Evolutionary conservation across 2,113 vertebrate genomes (phyloP).

Genomic region (Zosterops japonicus): DNA sequence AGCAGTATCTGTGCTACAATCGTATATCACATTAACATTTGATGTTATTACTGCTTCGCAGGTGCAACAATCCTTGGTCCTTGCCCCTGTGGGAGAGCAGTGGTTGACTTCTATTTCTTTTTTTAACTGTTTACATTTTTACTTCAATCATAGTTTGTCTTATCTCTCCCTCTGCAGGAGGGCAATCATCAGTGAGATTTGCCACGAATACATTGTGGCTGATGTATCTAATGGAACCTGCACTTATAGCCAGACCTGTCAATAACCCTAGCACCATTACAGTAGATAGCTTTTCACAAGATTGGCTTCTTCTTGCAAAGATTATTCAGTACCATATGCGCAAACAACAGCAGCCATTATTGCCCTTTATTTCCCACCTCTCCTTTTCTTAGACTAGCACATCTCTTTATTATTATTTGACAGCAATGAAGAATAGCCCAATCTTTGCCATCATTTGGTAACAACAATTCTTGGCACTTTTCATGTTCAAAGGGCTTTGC

Average conservation of each 20-base stretch:
- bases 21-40: slow-evolving; percentile 63
- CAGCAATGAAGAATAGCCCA: slow-evolving; percentile 66
- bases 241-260: slow-evolving; percentile 75
- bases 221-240: slow-evolving; percentile 76
- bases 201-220: slow-evolving; percentile 68
- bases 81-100: slow-evolving; percentile 67
- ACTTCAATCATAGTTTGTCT: slow-evolving; percentile 77
- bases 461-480: slow-evolving; percentile 66
- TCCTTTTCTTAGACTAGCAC: slow-evolving; percentile 59
- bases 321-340: slow-evolving; percentile 71
- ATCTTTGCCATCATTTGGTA: slow-evolving; percentile 63
- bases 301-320: slow-evolving; percentile 73
- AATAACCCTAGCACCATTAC: slow-evolving; percentile 75
- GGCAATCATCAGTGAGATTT: slow-evolving; percentile 75
- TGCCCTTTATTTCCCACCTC: slow-evolving; percentile 69
- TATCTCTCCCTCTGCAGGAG: slow-evolving; percentile 74
- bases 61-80: slow-evolving; percentile 64
- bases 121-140: slow-evolving; percentile 77
- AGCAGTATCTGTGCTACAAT: slow-evolving; percentile 51
- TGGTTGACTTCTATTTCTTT: slow-evolving; percentile 69
- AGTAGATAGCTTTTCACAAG: slow-evolving; percentile 73
- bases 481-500: slow-evolving; percentile 42
- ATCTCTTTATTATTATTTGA: slow-evolving; percentile 67
- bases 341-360: slow-evolving; percentile 75
- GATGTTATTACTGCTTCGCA: slow-evolving; percentile 56